Conservation (phyloP, 2,888 invertebrate genomes). For the Patella pellucida region DNA sequence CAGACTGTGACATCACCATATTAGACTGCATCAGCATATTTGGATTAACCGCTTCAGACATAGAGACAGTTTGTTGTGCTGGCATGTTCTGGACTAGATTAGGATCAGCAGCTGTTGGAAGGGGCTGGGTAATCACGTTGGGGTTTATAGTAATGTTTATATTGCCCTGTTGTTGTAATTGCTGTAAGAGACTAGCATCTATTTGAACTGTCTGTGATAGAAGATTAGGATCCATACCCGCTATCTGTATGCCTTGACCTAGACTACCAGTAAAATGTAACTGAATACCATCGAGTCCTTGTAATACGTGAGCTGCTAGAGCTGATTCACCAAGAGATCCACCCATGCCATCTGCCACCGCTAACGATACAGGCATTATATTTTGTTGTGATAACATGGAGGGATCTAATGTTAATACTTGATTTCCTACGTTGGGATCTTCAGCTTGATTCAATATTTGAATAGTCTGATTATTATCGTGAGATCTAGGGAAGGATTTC, state of each 20-base stretch:
- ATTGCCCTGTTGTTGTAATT: conserved; percentile 70
- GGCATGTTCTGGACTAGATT: conserved; percentile 56
- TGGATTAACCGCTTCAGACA: conserved; percentile 52
- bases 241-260: conserved; percentile 69
- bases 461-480: conserved; percentile 22
- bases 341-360: conserved; percentile 44
- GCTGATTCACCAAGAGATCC: conserved; percentile 46
- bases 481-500: conserved; percentile 30
- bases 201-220: conserved; percentile 72
- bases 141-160: conserved; percentile 68
- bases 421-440: conserved; percentile 34
- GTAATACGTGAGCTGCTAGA: conserved; percentile 59
- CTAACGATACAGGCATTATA: conserved; percentile 59
- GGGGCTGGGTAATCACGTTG: conserved; percentile 37
- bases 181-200: conserved; percentile 73
- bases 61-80: conserved; percentile 46
- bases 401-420: conserved; percentile 54
- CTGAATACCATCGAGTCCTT: conserved; percentile 67
- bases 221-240: conserved; percentile 69
- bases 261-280: conserved; percentile 68
- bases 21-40: conserved; percentile 65
- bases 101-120: conserved; percentile 39
- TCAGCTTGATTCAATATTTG: neutral
- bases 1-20: conserved; percentile 36
- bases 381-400: conserved; percentile 52